Base-by-base conservation (phyloP, 2,888 invertebrate genomes). In the Acanthococcus lagerstroemiae region DNA sequence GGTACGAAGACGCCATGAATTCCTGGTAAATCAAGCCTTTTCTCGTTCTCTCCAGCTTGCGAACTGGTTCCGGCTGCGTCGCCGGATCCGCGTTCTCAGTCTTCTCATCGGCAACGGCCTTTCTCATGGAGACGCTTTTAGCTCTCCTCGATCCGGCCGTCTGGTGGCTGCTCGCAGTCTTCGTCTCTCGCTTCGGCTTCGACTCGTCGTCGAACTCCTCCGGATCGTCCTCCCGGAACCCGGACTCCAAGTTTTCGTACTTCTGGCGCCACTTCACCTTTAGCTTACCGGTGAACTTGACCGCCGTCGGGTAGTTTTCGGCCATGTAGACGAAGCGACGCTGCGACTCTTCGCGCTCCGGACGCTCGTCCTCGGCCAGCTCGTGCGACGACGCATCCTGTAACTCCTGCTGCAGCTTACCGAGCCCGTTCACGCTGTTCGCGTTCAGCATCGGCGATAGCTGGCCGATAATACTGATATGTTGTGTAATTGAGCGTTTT, bases 401-500 rank as follows among this genome's bases (percentile, higher is more conserved):
- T n/a, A n/a, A n/a, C n/a, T n/a, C n/a, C n/a, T n/a, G n/a, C n/a
- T n/a, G n/a, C n/a, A n/a, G n/a, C n/a, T n/a, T n/a, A n/a, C n/a
- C n/a, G n/a, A n/a, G n/a, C n/a, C n/a, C n/a, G 44, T 56, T 26
- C 12, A 44, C 55, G 17, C 21, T 17, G 22, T 56, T 26, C 21
- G 55, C 27, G 15, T 37, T 37, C 44, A 22, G 30, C 7, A 15
- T 15, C 55, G 55, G 55, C 21, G 55, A 37, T 26, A 56, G 30
- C 44, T 56, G 55, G 30, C 44, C 55, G 55, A 56, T 56, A 56
- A 56, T 56, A 56, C 55, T 56, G 55, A 56, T 56, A 37, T 37
- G 55, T 56, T 56, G 17, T 44, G 26, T 56, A 21, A 56, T 56
- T 56, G 55, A 56, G 55, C 55, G 55, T 21, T 56, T 56, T 56